Conservation (phyloP, 2,888 invertebrate genomes). For the Eucera pruinosa region DNA sequence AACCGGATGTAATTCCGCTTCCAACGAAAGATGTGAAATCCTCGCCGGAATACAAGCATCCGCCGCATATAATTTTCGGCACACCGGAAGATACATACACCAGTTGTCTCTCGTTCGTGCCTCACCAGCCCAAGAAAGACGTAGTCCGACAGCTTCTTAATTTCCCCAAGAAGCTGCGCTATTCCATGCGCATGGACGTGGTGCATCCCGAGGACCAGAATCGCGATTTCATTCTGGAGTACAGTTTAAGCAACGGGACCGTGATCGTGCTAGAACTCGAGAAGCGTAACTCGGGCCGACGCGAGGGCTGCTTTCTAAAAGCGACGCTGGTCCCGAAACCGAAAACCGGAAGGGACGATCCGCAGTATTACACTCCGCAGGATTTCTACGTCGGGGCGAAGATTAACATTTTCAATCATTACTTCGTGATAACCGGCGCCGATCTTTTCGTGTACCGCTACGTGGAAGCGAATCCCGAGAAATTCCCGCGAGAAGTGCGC, state of each 20-base stretch:
- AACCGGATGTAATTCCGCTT: conserved; percentile 81
- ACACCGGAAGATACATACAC: conserved; percentile 91
- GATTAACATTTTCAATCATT: conserved; percentile 90
- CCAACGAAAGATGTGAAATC: conserved; percentile 17
- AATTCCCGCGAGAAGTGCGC: conserved; percentile 89
- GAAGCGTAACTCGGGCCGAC: conserved; percentile 89
- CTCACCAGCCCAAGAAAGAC: conserved; percentile 90
- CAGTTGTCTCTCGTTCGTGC: conserved; percentile 89
- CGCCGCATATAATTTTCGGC: conserved; percentile 91
- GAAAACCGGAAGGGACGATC: conserved; percentile 88
- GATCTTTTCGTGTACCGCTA: conserved; percentile 92
- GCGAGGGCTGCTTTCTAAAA: conserved; percentile 91
- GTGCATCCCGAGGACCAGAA: conserved; percentile 91
- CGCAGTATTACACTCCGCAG: conserved; percentile 90
- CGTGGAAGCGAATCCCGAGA: conserved; percentile 89
- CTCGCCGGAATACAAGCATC: conserved; percentile 67
- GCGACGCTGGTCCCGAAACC: conserved; percentile 89
- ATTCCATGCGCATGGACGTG: conserved; percentile 91
- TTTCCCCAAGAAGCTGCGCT: conserved; percentile 87
- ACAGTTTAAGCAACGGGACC: conserved; percentile 90
- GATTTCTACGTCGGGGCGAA: conserved; percentile 92
- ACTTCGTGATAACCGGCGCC: conserved; percentile 91
- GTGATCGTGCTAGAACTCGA: conserved; percentile 91
- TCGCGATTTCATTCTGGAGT: conserved; percentile 91
- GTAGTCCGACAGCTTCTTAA: conserved; percentile 91